Percentiles rank a stretch among this genome's conserved stretches.
These are phyloP conservation scores for Metallyticus violacea DNA, from an alignment of 2,888 invertebrate genomes.

Conservation along the genomic window DNA sequence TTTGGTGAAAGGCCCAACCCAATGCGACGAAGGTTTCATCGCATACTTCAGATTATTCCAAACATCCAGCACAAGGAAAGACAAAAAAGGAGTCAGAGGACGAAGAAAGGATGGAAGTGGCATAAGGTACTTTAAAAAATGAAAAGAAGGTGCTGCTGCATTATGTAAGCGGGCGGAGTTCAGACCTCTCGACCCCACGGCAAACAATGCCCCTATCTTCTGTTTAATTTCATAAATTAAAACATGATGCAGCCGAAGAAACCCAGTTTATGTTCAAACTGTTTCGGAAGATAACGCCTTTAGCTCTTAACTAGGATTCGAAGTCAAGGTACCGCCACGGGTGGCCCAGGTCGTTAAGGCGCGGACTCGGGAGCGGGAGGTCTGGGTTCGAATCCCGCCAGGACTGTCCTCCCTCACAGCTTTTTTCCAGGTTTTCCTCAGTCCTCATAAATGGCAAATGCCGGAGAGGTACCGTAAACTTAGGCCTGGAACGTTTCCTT, in stretches of 20 bases:
- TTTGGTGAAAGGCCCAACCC: slow-evolving; percentile 5
- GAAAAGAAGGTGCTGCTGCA: neutral
- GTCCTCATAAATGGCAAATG: no score
- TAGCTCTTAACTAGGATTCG: neutral
- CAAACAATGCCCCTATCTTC: neutral
- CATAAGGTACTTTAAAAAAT: neutral
- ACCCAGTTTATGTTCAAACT: neutral
- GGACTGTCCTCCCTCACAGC: no score
- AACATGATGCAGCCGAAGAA: neutral
- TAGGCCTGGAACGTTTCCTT: no score
- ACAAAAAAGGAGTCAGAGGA: neutral
- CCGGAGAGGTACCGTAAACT: no score
- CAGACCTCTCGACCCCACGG: neutral
- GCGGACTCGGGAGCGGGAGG: no score
- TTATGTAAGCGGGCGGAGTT: neutral
- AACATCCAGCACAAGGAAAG: neutral
- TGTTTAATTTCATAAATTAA: neutral
- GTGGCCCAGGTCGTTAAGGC: no score
- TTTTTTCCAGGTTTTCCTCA: no score
- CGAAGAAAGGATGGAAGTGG: neutral
- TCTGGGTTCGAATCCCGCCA: no score
- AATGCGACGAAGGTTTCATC: neutral
- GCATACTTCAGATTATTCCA: slow-evolving; percentile 4
- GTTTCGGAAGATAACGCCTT: neutral
- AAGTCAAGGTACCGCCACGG: no score